Base-by-base conservation (phyloP, 2,113 vertebrate species). In the Pavo muticus region DNA sequence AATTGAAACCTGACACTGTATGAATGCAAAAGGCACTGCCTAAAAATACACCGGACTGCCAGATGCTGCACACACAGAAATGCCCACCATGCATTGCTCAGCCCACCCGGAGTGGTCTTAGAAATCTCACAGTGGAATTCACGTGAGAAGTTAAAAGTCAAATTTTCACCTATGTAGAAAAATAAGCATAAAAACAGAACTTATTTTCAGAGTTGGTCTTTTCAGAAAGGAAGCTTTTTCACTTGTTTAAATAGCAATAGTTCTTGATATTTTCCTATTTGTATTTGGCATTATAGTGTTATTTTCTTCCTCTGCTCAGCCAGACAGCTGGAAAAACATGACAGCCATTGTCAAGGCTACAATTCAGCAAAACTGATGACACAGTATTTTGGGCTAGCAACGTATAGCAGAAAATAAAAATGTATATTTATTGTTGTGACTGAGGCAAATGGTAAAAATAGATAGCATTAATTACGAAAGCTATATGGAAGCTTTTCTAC, bases 381-480 rank as follows among this genome's bases (percentile, higher is more conserved):
- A 24, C 0, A 24, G 2, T 86, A 91, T 81, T 90, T 83, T 81
- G 78, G 71, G 52, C 30, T 95, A 70, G 50, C 89, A 80, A 76
- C 21, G 32, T 60, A 73, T 87, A 87, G 78, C 56, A 84, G 63
- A 64, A 91, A 91, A 90, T 14, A 67, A 32, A 93, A 74, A 92
- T 27, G 50, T 18, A 0, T 63, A 79, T 81, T 88, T 84, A 39
- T 45, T 83, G 40, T 81, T 88, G 67, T 75, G 80, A 42, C 79
- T 90, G 91, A 84, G 67, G 37, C 32, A 74, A 59, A 63, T 59
- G 24, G n/a, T 48, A 94, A 93, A 96, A 94, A 91, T 61, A 91
- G 77, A 47, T 27, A 86, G 65, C 39, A 44, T 76, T 95, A 96
- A 92, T 93, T 95, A 86, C 52, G 75, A 67, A 87, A 91, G 54